A percentile compares a stretch with the other conserved stretches of the same genome.
Evolutionary conservation across 2,113 vertebrate genomes (phyloP).

Genomic region (Grallaria varia): DNA sequence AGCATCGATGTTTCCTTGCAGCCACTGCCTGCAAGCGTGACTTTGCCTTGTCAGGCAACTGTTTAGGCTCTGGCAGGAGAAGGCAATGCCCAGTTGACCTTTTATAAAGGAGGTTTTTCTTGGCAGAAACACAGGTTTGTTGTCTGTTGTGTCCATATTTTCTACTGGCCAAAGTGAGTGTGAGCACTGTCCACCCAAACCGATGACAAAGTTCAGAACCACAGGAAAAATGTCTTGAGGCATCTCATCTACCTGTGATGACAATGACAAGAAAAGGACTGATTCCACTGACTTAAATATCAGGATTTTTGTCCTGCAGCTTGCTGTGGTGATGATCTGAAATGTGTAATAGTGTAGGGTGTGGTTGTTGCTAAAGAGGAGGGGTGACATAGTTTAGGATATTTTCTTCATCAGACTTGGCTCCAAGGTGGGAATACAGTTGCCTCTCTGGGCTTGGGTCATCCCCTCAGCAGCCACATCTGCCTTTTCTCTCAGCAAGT

Average conservation of each 20-base stretch:
- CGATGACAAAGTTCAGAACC: not conserved
- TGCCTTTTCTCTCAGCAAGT: not conserved
- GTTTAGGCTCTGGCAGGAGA: not conserved
- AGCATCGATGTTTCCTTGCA: fast-evolving
- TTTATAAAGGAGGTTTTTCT: not conserved
- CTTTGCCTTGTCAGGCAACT: not conserved
- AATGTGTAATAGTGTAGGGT: not conserved
- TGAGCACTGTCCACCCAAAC: not conserved
- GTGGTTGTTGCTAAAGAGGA: not conserved
- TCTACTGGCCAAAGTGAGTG: not conserved
- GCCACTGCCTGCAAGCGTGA: fast-evolving
- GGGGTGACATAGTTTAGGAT: not conserved
- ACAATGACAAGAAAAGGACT: not conserved
- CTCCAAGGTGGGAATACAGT: not conserved
- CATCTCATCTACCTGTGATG: not conserved
- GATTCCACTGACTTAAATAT: not conserved
- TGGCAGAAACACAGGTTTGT: not conserved
- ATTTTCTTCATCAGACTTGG: not conserved
- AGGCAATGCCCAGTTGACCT: not conserved
- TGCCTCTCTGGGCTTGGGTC: not conserved
- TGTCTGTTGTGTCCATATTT: not conserved
- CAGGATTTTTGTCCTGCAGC: not conserved
- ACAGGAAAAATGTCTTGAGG: not conserved
- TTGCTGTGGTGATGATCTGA: not conserved
- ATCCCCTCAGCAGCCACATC: not conserved